These are phyloP conservation scores for Abrostola triplasia DNA, from an alignment of 2,888 invertebrate species.

Conservation along the genomic window DNA sequence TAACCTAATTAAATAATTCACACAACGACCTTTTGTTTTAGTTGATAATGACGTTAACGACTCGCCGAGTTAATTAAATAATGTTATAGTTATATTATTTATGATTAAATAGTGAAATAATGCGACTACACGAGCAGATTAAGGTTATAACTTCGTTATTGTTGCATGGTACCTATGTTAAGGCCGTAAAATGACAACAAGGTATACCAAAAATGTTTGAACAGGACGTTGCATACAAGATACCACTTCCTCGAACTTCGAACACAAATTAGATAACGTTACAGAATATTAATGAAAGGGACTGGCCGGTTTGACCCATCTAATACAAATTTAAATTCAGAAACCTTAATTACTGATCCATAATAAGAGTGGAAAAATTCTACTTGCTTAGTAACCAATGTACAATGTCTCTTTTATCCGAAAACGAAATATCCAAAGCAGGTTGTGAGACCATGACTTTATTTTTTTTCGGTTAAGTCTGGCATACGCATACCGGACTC, in stretches of 20 bases:
- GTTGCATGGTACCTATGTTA: background rate
- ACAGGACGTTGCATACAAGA: conserved; percentile 73
- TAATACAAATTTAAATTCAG: conserved; percentile 43
- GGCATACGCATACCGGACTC: conserved; percentile 60
- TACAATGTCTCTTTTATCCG: conserved; percentile 6
- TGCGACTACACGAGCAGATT: conserved; percentile 16
- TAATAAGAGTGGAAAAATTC: conserved; percentile 15
- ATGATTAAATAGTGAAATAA: conserved; percentile 7
- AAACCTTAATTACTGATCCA: conserved; percentile 22
- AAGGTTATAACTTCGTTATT: background rate
- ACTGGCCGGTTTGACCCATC: conserved; percentile 18
- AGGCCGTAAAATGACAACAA: background rate
- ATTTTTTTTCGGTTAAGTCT: conserved; percentile 60
- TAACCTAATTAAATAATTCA: conserved; percentile 52
- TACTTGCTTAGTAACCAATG: conserved; percentile 17
- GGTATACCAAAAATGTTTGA: conserved; percentile 65
- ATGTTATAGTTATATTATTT: conserved; percentile 12
- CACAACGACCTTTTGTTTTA: conserved; percentile 60
- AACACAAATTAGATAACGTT: conserved; percentile 80
- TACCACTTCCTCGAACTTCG: conserved; percentile 79
- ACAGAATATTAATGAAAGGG: conserved; percentile 79
- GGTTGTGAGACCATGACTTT: conserved; percentile 48
- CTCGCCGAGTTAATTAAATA: conserved; percentile 41
- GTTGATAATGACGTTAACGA: conserved; percentile 54
- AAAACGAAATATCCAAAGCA: conserved; percentile 39